Conservation (phyloP, 2,113 vertebrate species). For the Chelonoidis abingdonii region DNA sequence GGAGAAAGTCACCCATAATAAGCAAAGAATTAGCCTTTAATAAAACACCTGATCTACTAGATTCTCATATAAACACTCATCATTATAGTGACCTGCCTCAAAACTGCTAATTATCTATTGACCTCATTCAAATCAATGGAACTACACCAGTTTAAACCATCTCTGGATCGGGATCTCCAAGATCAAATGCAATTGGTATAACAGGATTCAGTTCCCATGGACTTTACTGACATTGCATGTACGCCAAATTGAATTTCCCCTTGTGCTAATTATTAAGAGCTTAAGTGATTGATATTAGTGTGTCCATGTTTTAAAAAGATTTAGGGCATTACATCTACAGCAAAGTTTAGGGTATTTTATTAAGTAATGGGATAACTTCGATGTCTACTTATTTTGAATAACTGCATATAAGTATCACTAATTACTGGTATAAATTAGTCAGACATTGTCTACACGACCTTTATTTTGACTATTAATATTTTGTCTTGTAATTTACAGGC, state of each 20-base stretch:
- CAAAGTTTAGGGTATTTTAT: slow-evolving; percentile 56
- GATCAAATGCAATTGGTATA: slow-evolving; percentile 45
- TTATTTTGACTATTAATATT: slow-evolving; percentile 64
- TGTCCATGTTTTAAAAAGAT: slow-evolving; percentile 36
- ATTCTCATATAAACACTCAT: not conserved
- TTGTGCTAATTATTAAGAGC: slow-evolving; percentile 30
- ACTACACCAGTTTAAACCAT: not conserved
- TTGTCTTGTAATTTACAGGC: slow-evolving; percentile 1
- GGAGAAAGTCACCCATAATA: not conserved
- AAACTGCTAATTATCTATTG: not conserved
- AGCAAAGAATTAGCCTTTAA: not conserved
- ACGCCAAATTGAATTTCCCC: not conserved
- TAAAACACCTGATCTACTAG: not conserved
- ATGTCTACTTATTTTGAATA: slow-evolving; percentile 62
- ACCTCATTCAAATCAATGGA: not conserved
- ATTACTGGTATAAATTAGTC: slow-evolving; percentile 62
- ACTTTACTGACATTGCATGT: slow-evolving; percentile 9
- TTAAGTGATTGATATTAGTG: slow-evolving; percentile 41
- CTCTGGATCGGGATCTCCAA: slow-evolving; percentile 7
- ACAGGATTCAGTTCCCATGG: not conserved
- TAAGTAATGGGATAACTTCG: slow-evolving; percentile 46
- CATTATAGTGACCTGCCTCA: not conserved
- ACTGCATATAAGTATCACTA: slow-evolving; percentile 38
- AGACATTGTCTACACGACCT: slow-evolving; percentile 3
- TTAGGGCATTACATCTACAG: slow-evolving; percentile 27